A percentile compares a stretch with the other conserved stretches of the same genome.
These are phyloP conservation scores for Diloba caeruleocephala DNA, from an alignment of 2,888 invertebrate genomes.

Conservation along the genomic window DNA sequence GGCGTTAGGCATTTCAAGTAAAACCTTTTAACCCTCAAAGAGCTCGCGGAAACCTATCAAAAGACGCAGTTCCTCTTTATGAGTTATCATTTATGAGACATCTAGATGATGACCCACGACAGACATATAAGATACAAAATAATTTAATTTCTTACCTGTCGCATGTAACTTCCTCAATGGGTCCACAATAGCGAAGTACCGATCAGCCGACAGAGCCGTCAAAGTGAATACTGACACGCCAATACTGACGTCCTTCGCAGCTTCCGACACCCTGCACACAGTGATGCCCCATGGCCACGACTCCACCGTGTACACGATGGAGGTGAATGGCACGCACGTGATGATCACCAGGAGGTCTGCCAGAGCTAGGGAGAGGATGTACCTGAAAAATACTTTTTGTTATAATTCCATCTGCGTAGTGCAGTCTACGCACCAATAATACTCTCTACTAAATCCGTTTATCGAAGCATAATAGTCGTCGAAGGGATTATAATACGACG, in stretches of 20 bases:
- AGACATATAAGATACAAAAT: too few species aligned
- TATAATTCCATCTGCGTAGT: too few species aligned
- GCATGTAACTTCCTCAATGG: conserved; percentile 94
- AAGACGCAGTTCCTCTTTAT: too few species aligned
- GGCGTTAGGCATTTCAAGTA: too few species aligned
- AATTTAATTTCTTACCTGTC: conserved; percentile 89
- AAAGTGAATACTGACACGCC: conserved; percentile 98
- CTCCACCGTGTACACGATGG: conserved; percentile 95
- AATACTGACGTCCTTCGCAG: conserved; percentile 95
- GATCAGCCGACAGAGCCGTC: conserved; percentile 96
- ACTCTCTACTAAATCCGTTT: too few species aligned
- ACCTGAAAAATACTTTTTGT: conserved; percentile 87
- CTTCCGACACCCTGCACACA: conserved; percentile 95
- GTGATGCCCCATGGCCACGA: conserved; percentile 96
- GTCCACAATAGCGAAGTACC: conserved; percentile 97
- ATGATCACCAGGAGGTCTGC: conserved; percentile 95
- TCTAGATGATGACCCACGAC: too few species aligned
- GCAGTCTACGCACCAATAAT: too few species aligned
- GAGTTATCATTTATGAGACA: too few species aligned
- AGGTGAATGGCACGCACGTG: conserved; percentile 95
- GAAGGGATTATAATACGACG: too few species aligned
- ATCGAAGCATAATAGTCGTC: too few species aligned
- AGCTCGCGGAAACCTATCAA: too few species aligned
- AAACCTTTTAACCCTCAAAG: too few species aligned
- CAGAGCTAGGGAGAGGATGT: conserved; percentile 93